A percentile compares a stretch with the other conserved stretches of the same genome.
Conservation (phyloP, 2,113 vertebrate species). For the Microtus ochrogaster region DNA sequence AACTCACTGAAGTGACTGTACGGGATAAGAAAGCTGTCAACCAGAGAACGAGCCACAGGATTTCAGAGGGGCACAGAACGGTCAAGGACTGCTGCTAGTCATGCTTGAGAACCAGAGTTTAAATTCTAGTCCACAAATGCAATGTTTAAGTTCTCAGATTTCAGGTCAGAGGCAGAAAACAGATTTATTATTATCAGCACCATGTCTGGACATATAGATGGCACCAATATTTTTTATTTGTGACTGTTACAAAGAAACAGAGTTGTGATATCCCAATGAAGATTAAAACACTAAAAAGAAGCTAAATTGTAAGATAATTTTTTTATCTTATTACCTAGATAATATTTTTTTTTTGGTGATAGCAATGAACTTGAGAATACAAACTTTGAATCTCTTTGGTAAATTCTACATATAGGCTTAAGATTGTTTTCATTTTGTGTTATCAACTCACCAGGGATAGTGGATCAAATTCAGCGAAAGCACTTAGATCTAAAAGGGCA, state of each 20-base stretch:
- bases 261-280: neutral
- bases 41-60: neutral
- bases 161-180: neutral
- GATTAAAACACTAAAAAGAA: constrained; percentile 7
- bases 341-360: neutral
- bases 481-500: neutral
- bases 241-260: neutral
- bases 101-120: neutral
- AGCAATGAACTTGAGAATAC: neutral
- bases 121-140: neutral
- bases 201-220: neutral
- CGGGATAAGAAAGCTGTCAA: neutral
- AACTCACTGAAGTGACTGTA: neutral
- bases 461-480: neutral
- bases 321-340: neutral
- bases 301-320: neutral
- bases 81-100: neutral
- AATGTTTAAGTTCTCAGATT: neutral
- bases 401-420: neutral
- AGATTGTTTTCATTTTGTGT: constrained; percentile 27
- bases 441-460: neutral
- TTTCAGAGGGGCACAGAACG: neutral
- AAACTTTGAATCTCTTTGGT: neutral
- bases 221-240: neutral
- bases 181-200: neutral